Evolutionary conservation across 2,113 vertebrate species (phyloP).

Genomic region (Aptenodytes patagonicus): DNA sequence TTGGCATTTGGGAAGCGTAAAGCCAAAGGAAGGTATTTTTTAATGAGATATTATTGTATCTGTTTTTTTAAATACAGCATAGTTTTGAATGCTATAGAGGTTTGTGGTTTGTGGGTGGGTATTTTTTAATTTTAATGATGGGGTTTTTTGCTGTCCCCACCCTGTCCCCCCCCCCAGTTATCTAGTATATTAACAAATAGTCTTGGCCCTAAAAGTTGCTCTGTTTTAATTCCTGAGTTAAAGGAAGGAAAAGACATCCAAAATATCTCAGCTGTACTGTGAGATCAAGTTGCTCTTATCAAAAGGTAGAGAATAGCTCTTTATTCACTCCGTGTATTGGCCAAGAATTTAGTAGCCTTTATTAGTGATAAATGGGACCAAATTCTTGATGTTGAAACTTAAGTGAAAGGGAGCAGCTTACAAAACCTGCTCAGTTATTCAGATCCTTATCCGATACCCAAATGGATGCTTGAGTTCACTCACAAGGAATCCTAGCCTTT

Average conservation of each 20-base stretch:
- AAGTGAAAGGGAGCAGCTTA: neutral
- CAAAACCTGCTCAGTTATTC: neutral
- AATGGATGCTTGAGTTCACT: neutral
- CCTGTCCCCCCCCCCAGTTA: accelerated
- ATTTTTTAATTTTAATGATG: neutral
- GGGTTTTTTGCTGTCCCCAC: neutral
- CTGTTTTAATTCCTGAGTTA: neutral
- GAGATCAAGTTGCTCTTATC: neutral
- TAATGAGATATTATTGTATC: neutral
- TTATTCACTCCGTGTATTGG: neutral
- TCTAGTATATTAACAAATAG: neutral
- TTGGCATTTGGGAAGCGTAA: neutral
- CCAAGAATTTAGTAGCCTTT: neutral
- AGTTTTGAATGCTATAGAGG: neutral
- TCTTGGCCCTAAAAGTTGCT: neutral
- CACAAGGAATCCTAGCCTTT: neutral
- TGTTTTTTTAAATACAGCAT: neutral
- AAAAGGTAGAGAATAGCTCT: neutral
- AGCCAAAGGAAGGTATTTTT: neutral
- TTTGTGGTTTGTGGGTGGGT: neutral
- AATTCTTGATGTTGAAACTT: neutral
- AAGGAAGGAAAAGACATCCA: neutral
- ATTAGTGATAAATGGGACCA: neutral
- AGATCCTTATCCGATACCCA: neutral
- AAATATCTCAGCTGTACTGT: neutral